Evolutionary conservation across 2,797 vertebrate genomes (phyloP), one percentile per base, ranked within the genome.

Genomic region (Pristis pectinata): DNA sequence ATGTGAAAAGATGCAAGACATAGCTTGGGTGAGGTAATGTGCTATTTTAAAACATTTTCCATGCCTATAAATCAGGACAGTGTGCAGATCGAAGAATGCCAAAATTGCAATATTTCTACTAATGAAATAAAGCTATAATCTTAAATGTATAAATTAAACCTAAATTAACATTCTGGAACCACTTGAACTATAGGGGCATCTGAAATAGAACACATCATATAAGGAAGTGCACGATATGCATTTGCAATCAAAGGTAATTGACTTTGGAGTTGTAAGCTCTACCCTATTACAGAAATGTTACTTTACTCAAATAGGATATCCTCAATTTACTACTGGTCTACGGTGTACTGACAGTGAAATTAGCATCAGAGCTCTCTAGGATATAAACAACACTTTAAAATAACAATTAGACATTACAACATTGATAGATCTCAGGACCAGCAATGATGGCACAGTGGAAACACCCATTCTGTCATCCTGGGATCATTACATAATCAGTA

Each of bases 121-220:
- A n/a, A 64, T 91, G 59, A 37, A 91, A 64, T 91, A 15, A 64
- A 22, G 59, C 11, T n/a, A 15, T 41, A 41, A 61, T 41, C n/a
- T 67, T 37, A 91, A n/a, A 67, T 11, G 15, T 89, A n/a, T 61
- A 89, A 37, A 64, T 8, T 89, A n/a, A 89, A 89, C 34, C 56
- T 89, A 89, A 89, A n/a, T 89, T 61, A 89, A 64, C 53, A n/a
- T 89, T 34, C 56, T 22, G 56, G 59, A 89, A 64, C 56, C 59
- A 89, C n/a, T 37, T 64, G 49, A 87, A 91, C 59, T 67, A 37
- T 19, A 10, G 34, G n/a, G 37, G 34, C 7, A 64, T 17, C n/a
- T 91, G 87, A 91, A 91, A 67, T 67, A 67, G 59, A 67, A 67
- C 91, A 67, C 9, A 67, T 61, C n/a, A 91, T 89, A 34, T n/a